These are phyloP conservation scores for Uromys caudimaculatus DNA, from an alignment of 2,797 vertebrate species.

Conservation along the genomic window DNA sequence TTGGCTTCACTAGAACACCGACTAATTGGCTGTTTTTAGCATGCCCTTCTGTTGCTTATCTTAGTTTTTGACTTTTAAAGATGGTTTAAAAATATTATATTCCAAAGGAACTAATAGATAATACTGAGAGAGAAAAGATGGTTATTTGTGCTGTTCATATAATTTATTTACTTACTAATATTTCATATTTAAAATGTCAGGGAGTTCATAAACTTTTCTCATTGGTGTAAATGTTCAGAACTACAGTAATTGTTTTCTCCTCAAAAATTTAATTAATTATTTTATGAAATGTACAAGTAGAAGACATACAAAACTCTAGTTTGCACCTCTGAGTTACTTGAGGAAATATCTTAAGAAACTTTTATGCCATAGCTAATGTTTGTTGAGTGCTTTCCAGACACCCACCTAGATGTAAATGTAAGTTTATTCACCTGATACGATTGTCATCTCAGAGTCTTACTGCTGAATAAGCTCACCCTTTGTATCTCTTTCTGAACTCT, in stretches of 20 bases:
- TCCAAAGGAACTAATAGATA: background rate
- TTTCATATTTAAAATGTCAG: background rate
- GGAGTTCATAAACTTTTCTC: background rate
- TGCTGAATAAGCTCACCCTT: background rate
- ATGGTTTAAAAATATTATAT: slow-evolving; percentile 18
- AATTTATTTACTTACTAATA: background rate
- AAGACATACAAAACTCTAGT: background rate
- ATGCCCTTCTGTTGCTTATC: slow-evolving; percentile 57
- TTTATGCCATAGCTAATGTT: slow-evolving; percentile 59
- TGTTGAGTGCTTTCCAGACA: slow-evolving; percentile 31
- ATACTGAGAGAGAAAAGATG: background rate
- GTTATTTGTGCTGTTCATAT: background rate
- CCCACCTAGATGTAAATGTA: background rate
- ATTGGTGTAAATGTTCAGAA: slow-evolving; percentile 46
- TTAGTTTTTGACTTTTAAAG: slow-evolving; percentile 55
- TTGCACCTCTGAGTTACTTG: slow-evolving; percentile 53
- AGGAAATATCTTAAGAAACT: slow-evolving; percentile 52
- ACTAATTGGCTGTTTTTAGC: slow-evolving; percentile 74
- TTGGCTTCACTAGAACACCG: slow-evolving; percentile 67
- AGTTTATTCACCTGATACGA: background rate
- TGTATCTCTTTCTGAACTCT: background rate
- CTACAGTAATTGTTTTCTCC: slow-evolving; percentile 8
- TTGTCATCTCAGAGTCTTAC: background rate
- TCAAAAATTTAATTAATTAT: slow-evolving; percentile 47
- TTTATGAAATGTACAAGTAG: background rate